A percentile compares a stretch with the other conserved stretches of the same genome.
Evolutionary conservation across 2,797 vertebrate genomes (phyloP).

Genomic region (Scolopax rusticola): DNA sequence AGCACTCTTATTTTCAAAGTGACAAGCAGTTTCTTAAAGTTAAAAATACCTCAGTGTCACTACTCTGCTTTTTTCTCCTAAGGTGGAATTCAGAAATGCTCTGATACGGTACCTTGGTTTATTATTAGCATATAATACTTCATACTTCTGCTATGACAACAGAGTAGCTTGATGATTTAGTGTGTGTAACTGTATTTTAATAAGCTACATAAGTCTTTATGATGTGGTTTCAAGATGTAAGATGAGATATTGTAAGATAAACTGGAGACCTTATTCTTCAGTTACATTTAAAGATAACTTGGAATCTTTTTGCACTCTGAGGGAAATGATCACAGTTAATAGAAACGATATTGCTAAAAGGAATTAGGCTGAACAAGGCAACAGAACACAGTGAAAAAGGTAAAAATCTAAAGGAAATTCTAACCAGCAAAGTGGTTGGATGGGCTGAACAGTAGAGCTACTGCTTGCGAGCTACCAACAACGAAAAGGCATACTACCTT

Average conservation of each 20-base stretch:
- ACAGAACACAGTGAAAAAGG: neutral
- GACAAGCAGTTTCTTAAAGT: neutral
- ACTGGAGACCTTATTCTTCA: neutral
- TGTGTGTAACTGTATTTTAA: neutral
- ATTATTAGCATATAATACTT: neutral
- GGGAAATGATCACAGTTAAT: neutral
- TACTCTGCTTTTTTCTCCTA: neutral
- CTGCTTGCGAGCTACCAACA: neutral
- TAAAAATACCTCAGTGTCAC: neutral
- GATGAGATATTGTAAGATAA: neutral
- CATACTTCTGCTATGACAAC: neutral
- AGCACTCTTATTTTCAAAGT: neutral
- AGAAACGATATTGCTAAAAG: neutral
- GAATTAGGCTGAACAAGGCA: neutral
- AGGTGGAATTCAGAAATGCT: neutral
- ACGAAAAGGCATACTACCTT: conserved; percentile 83
- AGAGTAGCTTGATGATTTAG: neutral
- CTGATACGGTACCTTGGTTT: neutral
- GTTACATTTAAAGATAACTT: neutral
- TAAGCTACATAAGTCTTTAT: neutral
- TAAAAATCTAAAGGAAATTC: neutral
- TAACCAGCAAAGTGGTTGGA: neutral
- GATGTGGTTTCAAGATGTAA: neutral
- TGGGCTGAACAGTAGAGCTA: neutral
- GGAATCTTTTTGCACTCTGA: neutral